Base-by-base conservation (phyloP, 1,140 invertebrate genomes). In the Drosophila rhopaloa region DNA sequence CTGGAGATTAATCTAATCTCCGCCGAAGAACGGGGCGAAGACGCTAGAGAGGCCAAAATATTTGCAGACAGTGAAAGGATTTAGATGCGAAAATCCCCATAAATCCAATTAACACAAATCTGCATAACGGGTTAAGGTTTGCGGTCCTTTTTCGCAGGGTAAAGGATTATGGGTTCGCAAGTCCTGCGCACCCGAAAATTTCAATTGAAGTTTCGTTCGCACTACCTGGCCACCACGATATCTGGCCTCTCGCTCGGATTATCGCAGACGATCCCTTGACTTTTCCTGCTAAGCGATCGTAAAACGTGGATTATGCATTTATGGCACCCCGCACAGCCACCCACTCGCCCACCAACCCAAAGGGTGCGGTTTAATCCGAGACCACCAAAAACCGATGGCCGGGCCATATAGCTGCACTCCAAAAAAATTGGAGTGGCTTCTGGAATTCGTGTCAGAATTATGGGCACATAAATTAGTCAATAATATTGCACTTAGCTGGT, bases 71-170 rank as follows among this genome's bases (percentile, higher is more conserved):
- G 70, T 88, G 80, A 86, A 84, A 81, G 90, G 90, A 90, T 91
- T 90, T 90, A 81, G 48, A 80, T 71, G 81, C 63, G 80, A 90
- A 91, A 90, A 75, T 80, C 83, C 70, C 71, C 73, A 71, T 79
- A 88, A 90, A 91, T 91, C 90, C 90, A 91, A 91, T 91, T 91
- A 91, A 91, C 65, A 91, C 77, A 85, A 90, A 90, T 83, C 90
- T 90, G 79, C 89, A 89, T 83, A 91, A 75, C 84, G 84, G 65
- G 44, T 61, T 68, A 66, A 38, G 60, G 76, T 41, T 41, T 47
- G 51, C 29, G 44, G n/a, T 13, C 40, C 29, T 32, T 7, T 24
- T 24, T 62, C 27, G 9, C 14, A 13, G 48, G 14, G 13, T 4
- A 61, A 61, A 68, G 62, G 77, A 70, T 78, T 75, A 81, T 8